phyloP scores from a whole-genome alignment of 2,797 vertebrate genomes.

The Lacerta agilis region DNA sequence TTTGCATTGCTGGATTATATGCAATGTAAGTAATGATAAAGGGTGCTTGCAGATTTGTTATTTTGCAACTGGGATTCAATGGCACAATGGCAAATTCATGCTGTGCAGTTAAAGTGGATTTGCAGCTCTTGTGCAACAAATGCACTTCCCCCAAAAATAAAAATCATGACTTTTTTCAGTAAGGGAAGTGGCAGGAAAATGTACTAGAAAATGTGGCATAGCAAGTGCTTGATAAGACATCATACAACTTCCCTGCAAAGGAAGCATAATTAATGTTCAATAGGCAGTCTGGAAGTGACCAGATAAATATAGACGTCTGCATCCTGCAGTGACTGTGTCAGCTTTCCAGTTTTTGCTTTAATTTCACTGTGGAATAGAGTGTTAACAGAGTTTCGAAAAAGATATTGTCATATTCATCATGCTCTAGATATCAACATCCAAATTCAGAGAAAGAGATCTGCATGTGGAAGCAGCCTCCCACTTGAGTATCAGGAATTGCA shows the following conservation, averaged over 20 bases:
- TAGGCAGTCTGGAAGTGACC: too few species aligned
- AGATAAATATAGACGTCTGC: too few species aligned
- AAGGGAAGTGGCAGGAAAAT: too few species aligned
- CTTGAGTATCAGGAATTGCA: neutral
- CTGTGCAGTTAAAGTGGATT: too few species aligned
- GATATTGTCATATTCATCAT: neutral
- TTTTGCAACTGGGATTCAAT: too few species aligned
- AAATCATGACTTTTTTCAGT: too few species aligned
- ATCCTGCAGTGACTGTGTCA: neutral
- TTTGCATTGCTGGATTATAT: neutral
- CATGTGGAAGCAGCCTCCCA: neutral
- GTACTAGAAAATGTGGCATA: too few species aligned
- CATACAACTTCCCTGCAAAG: too few species aligned
- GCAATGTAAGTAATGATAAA: neutral
- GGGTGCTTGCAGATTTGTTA: neutral
- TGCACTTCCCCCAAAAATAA: neutral
- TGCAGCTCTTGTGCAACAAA: too few species aligned
- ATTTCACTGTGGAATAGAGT: neutral
- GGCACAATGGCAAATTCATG: too few species aligned
- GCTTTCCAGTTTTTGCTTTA: neutral
- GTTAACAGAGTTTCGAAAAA: neutral
- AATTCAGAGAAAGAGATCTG: neutral
- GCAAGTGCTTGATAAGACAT: too few species aligned
- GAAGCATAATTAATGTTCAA: too few species aligned
- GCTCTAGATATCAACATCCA: neutral